These are phyloP conservation scores for Trogon surrucura DNA, from an alignment of 2,113 vertebrate genomes.

Conservation along the genomic window DNA sequence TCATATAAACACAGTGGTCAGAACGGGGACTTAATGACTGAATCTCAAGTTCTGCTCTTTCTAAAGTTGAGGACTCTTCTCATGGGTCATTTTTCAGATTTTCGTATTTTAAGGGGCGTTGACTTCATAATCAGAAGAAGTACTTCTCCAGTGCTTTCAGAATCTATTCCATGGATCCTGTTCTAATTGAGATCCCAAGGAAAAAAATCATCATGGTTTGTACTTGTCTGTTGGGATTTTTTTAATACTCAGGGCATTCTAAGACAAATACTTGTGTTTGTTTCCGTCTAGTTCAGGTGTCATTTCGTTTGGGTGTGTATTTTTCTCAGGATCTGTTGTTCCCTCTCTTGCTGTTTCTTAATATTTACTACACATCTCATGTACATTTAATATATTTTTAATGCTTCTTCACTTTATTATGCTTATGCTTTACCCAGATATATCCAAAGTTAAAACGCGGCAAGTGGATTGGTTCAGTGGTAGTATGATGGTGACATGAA, in stretches of 20 bases:
- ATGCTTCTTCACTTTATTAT: background rate
- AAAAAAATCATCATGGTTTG: accelerated
- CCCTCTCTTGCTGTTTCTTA: background rate
- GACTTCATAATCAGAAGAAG: background rate
- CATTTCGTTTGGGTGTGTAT: background rate
- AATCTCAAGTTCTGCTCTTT: background rate
- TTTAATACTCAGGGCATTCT: background rate
- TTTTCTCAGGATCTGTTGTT: background rate
- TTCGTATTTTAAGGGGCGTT: background rate
- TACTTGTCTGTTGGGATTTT: accelerated
- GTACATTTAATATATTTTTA: background rate
- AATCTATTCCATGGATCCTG: background rate
- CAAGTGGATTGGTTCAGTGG: background rate
- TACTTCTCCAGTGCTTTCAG: background rate
- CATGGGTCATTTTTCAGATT: background rate
- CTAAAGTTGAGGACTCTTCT: background rate
- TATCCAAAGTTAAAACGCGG: background rate
- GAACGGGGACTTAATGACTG: background rate
- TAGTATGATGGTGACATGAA: background rate
- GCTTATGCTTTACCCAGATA: background rate
- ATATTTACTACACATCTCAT: background rate
- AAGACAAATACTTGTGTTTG: background rate
- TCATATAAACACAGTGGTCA: accelerated
- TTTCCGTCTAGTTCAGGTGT: background rate
- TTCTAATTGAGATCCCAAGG: background rate